These are phyloP conservation scores for Dreissena rostriformis DNA, from an alignment of 1,140 invertebrate genomes.

Conservation along the genomic window DNA sequence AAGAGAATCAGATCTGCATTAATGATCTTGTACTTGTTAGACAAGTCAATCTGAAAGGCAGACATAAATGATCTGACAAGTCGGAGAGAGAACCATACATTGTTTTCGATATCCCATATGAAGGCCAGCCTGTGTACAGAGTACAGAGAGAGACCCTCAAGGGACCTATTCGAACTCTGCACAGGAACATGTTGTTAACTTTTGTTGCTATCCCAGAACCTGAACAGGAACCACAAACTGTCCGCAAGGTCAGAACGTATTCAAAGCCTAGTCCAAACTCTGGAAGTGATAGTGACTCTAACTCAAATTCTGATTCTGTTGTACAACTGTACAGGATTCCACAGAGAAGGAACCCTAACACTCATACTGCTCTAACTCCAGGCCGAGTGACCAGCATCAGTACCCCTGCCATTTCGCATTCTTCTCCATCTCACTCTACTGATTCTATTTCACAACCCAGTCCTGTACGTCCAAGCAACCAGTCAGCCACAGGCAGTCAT, in stretches of 20 bases:
- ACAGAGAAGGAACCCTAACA: background rate
- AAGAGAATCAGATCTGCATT: background rate
- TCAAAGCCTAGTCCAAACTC: background rate
- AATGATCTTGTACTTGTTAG: background rate
- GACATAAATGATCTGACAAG: background rate
- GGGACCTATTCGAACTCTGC: background rate
- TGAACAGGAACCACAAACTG: background rate
- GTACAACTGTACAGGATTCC: background rate
- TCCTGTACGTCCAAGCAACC: too few relatives aligned
- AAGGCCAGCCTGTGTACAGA: conserved; percentile 27
- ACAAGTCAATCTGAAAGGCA: background rate
- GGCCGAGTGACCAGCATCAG: too few relatives aligned
- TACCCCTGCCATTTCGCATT: too few relatives aligned
- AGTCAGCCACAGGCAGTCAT: too few relatives aligned
- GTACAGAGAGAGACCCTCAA: conserved; percentile 13
- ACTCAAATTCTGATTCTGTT: background rate
- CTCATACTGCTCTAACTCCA: too few relatives aligned
- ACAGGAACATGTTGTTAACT: conserved; percentile 27
- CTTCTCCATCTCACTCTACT: too few relatives aligned
- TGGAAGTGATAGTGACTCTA: background rate
- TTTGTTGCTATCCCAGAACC: conserved; percentile 12
- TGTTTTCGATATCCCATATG: conserved; percentile 15
- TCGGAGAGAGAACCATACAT: conserved; percentile 24
- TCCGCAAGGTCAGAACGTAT: background rate
- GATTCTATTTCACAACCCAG: too few relatives aligned